Base-by-base conservation (phyloP, 2,888 invertebrate genomes). In the Amblyjoppa proteus region DNA sequence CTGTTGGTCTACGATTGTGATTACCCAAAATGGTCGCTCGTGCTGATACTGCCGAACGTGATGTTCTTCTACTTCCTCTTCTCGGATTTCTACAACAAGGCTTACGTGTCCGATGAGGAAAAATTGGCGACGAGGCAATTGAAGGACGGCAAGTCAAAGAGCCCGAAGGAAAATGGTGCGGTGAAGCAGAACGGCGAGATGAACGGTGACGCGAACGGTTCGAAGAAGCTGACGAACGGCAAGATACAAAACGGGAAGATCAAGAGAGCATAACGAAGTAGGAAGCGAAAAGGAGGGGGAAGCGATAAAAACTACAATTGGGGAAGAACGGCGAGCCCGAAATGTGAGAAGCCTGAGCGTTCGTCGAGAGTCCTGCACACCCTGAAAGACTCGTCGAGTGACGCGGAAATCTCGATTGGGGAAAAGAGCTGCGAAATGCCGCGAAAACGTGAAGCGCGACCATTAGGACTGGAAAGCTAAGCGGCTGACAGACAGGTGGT, bases 41-140 rank as follows among this genome's bases (percentile, higher is more conserved):
- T 96, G 91, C 97, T 98, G 94, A 98, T 98, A 74, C 95, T 98
- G 28, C 97, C 97, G 11, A 99, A 99, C 94, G 98, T 98, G 11
- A 96, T 98, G 76, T 97, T 99, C 95, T 99, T 99, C 95, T 98
- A 98, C 94, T 96, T 97, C 93, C 96, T 99, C 87, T 99, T 99
- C 95, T 96, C 97, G 85, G 97, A 98, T 91, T 99, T 99, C 95
- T 99, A 99, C 94, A 96, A 97, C 90, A 96, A 97, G 91, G 96
- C 97, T 0, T 98, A 97, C 93, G 86, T 86, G 2, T 61, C 85
- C 16, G 87, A 84, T 7, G 77, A 88, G 28, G 82, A 85, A n/a
- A 82, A 83, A 77, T 66, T 69, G 28, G 81, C 75, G 64, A 69
- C 69, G 3, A 80, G 80, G 38, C 56, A 61, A 68, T 58, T 66